A percentile compares a stretch with the other conserved stretches of the same genome.
These are phyloP conservation scores for Cacoxenus indagator DNA, from an alignment of 2,888 invertebrate genomes.

Conservation along the genomic window DNA sequence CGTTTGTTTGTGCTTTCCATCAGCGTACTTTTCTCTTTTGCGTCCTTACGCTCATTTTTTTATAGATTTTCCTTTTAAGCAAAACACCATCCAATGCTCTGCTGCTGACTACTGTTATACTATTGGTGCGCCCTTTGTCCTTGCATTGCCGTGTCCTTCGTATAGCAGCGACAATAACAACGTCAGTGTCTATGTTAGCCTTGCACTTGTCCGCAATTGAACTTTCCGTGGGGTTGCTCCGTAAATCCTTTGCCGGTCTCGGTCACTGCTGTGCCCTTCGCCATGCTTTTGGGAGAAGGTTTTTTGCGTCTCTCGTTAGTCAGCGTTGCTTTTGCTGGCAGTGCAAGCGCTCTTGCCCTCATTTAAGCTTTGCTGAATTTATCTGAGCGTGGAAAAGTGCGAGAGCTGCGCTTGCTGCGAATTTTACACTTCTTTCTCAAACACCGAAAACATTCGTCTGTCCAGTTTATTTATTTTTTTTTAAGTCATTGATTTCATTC, in stretches of 20 bases:
- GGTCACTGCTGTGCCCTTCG: neutral
- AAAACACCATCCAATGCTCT: slow-evolving; percentile 29
- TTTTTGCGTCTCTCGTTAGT: slow-evolving; percentile 30
- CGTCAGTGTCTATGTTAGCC: slow-evolving; percentile 39
- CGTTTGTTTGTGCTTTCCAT: slow-evolving; percentile 44
- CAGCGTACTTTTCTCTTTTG: slow-evolving; percentile 15
- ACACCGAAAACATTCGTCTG: neutral
- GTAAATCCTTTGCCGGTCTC: slow-evolving; percentile 24
- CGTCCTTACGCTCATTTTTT: slow-evolving; percentile 1
- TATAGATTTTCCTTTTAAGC: neutral
- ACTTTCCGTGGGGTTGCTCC: slow-evolving; percentile 53
- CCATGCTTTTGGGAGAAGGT: slow-evolving; percentile 21
- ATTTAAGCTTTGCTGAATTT: slow-evolving; percentile 10
- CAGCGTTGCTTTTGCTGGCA: neutral
- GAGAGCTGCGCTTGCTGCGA: neutral
- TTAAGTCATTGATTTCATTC: slow-evolving; percentile 16
- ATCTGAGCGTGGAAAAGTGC: slow-evolving; percentile 4
- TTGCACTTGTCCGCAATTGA: slow-evolving; percentile 59
- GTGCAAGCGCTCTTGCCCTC: neutral
- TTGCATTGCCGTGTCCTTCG: slow-evolving; percentile 31
- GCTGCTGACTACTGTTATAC: neutral
- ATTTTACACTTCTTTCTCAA: neutral
- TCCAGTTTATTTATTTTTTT: slow-evolving; percentile 9
- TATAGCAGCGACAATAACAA: too few relatives aligned
- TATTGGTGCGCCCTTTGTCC: slow-evolving; percentile 31